phyloP scores from a whole-genome alignment of 2,888 invertebrate species.

The Elysia crispata region DNA sequence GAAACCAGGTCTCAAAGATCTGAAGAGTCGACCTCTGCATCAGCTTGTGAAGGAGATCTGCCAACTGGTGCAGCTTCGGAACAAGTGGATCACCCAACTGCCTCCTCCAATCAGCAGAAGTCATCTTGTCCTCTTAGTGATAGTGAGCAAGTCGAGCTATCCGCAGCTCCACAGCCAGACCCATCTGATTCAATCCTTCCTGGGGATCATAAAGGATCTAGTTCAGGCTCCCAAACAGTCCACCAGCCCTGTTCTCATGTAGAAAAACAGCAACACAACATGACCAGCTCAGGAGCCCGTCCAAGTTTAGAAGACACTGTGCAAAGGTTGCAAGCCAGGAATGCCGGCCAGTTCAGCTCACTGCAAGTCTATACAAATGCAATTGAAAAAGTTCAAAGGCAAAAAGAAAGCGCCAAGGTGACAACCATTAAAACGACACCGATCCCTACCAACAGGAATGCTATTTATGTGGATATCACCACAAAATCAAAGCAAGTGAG shows the following conservation, averaged over 20 bases:
- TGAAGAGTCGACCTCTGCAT: not conserved
- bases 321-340: constrained; percentile 57
- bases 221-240: not conserved
- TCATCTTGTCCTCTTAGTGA: no score
- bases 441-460: constrained; percentile 63
- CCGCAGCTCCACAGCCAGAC: not conserved
- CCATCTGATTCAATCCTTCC: not conserved
- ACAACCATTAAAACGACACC: constrained; percentile 56
- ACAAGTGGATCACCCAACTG: not conserved
- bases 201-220: not conserved
- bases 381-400: constrained; percentile 59
- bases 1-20: constrained; percentile 24
- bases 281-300: not conserved
- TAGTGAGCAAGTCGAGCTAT: no score
- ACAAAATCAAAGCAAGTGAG: constrained; percentile 25
- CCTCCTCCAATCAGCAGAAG: not conserved
- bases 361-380: constrained; percentile 65
- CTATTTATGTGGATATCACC: constrained; percentile 57
- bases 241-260: not conserved
- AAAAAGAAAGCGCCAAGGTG: constrained; percentile 55
- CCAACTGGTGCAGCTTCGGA: not conserved
- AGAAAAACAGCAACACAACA: not conserved
- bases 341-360: constrained; percentile 63
- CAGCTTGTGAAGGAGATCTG: not conserved
- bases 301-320: constrained; percentile 50